Evolutionary conservation across 2,113 vertebrate species (phyloP).

Genomic region (Canis aureus): DNA sequence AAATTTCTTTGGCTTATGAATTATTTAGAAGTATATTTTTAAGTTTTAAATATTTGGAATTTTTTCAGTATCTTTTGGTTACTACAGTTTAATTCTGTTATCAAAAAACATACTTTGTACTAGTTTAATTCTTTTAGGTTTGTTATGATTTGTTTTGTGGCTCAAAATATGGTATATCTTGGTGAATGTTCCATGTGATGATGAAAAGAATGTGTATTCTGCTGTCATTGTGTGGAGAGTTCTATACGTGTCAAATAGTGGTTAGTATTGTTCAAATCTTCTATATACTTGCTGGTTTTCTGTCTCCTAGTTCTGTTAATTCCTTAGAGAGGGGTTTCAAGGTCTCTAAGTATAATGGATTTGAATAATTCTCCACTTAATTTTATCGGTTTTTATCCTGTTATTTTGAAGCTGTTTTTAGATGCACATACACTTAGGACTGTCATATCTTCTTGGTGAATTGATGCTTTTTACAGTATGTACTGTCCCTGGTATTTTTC

Average conservation of each 20-base stretch:
- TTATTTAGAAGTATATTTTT: background rate
- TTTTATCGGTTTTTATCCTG: background rate
- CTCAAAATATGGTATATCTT: background rate
- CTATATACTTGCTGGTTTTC: background rate
- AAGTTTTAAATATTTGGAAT: background rate
- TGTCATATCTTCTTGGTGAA: background rate
- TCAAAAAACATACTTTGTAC: background rate
- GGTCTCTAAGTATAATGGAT: background rate
- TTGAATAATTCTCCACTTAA: background rate
- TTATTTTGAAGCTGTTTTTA: background rate
- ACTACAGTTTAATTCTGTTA: background rate
- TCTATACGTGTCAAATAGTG: background rate
- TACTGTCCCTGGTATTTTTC: background rate
- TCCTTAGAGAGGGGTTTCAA: background rate
- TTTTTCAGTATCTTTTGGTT: background rate
- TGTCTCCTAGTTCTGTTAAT: background rate
- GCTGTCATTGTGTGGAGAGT: background rate
- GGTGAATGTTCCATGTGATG: background rate
- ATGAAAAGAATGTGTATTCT: background rate
- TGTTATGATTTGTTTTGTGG: background rate
- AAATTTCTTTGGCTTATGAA: background rate
- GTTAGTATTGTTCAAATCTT: background rate
- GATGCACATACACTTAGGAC: background rate
- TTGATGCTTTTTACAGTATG: background rate
- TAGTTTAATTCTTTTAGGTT: background rate